Evolutionary conservation across 2,113 vertebrate genomes (phyloP).

Genomic region (Plestiodon gilberti): DNA sequence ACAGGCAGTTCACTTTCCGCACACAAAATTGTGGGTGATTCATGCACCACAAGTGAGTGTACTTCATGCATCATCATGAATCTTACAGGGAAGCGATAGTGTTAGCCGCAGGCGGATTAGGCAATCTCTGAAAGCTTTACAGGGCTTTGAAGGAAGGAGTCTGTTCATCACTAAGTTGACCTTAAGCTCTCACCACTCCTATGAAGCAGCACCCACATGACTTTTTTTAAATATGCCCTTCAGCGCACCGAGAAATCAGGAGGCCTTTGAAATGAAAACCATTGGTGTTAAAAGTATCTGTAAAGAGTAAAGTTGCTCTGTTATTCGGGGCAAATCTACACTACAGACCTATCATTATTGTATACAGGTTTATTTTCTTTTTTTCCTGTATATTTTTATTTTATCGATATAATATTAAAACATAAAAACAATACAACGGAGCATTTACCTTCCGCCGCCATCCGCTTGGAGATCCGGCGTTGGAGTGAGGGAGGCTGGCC

Average conservation of each 20-base stretch:
- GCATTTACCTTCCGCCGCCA: too few species aligned
- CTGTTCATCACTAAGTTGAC: conserved; percentile 5
- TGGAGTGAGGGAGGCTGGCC: too few species aligned
- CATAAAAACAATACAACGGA: too few species aligned
- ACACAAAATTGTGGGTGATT: conserved; percentile 35
- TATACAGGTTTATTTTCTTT: background rate
- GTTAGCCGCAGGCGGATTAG: conserved; percentile 24
- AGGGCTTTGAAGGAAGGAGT: background rate
- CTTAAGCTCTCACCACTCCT: background rate
- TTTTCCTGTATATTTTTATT: too few species aligned
- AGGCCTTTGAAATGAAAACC: conserved; percentile 3
- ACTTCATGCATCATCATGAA: background rate
- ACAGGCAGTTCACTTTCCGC: background rate
- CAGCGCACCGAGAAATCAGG: background rate
- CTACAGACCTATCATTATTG: background rate
- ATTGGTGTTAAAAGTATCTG: background rate
- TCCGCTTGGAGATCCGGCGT: too few species aligned
- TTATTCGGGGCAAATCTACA: background rate
- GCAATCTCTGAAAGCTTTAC: conserved; percentile 20
- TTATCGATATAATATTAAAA: too few species aligned
- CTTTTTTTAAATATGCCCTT: conserved; percentile 40
- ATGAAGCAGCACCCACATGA: background rate
- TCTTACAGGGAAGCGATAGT: conserved; percentile 21
- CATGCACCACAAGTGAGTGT: conserved; percentile 17
- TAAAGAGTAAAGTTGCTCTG: background rate